Base-by-base conservation (phyloP, 2,113 vertebrate species). In the Pavo muticus region DNA sequence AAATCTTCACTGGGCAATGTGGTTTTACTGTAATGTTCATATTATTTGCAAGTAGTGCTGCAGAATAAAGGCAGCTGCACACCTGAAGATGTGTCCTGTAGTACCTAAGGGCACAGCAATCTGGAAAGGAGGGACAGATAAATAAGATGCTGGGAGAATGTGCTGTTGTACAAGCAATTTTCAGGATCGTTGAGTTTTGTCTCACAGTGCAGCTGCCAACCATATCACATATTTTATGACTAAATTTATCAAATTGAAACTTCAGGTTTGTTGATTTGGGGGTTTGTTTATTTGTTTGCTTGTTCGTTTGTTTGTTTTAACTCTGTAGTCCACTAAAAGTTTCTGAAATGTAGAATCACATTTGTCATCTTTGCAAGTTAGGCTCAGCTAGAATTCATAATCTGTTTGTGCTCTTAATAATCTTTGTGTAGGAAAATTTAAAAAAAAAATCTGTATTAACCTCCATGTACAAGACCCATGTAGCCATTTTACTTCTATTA, bases 281-380 rank as follows among this genome's bases (percentile, higher is more conserved):
- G 14, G 5, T 17, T 48, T 25, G 2, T 29, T 45, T 2, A 23
- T 91, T 40, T 70, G 24, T 27, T 63, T 39, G 24, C 24, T 37
- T 63, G 10, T 27, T 57, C 10, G 7, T 57, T 39, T 63, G 23
- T 63, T 39, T 63, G 16, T 57, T n/a, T 63, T 56, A 68, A 27
- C 45, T 52, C 29, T 60, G 32, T 32, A 32, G 2, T 73, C 2
- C 37, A 25, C 52, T n/a, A 9, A 3, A 2, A 9, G 3, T 42
- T 48, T 15, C 25, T 67, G 35, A 73, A 68, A 39, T 56, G 9
- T 11, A 35, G 25, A 30, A 27, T 60, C 14, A 37, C 2, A 16
- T 39, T 16, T 25, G 8, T 3, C 16, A 8, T 8, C 84, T 84
- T 70, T 2, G 0, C 2, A 61, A 5, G 10, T 6, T 14, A 1